Percentiles rank a stretch among this genome's conserved stretches.
Conservation (phyloP, 1,140 invertebrate genomes). For the Leptinotarsa defecta region DNA sequence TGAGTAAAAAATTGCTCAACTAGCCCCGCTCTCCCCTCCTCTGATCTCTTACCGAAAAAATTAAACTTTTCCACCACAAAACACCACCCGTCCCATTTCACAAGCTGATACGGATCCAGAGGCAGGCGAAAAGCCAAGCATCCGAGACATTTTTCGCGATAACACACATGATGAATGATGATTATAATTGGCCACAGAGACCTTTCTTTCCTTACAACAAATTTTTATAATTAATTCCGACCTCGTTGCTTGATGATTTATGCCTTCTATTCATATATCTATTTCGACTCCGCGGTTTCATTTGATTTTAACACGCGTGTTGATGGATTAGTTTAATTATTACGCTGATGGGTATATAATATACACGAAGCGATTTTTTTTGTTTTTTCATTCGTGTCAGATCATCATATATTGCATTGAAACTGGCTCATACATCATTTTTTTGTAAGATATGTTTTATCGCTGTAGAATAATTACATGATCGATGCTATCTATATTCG, state of each 20-base stretch:
- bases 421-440: neutral
- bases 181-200: slow-evolving; percentile 32
- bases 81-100: neutral
- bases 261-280: slow-evolving; percentile 23
- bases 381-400: neutral
- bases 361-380: neutral
- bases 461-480: no score
- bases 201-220: neutral
- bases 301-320: slow-evolving; percentile 12
- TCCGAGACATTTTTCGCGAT: slow-evolving; percentile 26
- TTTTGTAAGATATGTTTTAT: neutral
- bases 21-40: no score
- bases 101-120: neutral
- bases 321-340: slow-evolving; percentile 16
- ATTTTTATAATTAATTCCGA: slow-evolving; percentile 5
- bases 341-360: neutral
- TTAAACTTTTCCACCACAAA: neutral
- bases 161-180: slow-evolving; percentile 36
- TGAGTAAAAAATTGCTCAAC: no score
- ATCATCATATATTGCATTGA: neutral
- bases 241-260: slow-evolving; percentile 13
- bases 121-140: slow-evolving; percentile 26
- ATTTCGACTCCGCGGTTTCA: slow-evolving; percentile 15
- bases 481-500: no score
- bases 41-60: neutral